Base-by-base conservation (phyloP, 2,888 invertebrate genomes). In the Machimus atricapillus region DNA sequence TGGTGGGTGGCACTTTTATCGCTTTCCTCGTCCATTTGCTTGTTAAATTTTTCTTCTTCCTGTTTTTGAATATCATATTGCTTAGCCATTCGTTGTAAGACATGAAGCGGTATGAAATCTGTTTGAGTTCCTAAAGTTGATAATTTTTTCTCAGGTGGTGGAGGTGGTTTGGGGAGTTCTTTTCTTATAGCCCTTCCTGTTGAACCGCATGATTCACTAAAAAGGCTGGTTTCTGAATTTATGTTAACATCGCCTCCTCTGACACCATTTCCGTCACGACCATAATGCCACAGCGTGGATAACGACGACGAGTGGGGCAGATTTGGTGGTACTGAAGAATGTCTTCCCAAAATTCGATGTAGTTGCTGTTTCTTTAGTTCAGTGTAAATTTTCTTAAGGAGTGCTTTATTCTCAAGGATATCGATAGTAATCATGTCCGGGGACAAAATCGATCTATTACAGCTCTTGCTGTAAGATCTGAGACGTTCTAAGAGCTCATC, bases 391-490 rank as follows among this genome's bases (percentile, higher is more conserved):
- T 90, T 90, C 43, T 96, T 96, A 85, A 97, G 93, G 37, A 96
- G 93, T 90, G 95, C 95, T 90, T 96, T 94, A 91, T 97, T 95
- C 12, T 95, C 95, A 85, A 97, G 92, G 83, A 97, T 93, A 90
- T 96, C 95, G 85, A 95, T 95, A 89, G 96, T 95, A 87, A 96
- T 95, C 91, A 94, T 94, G 89, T 96, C 95, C 87, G 95, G 93
- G 23, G 90, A 77, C 2, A 89, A 88, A 3, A 90, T 87, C 0
- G 89, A 87, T 73, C 88, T 88, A n/a, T 89, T 88, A 1, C 89
- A 86, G 8, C 89, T 66, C 58, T 85, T 74, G 8, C 56, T 85
- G 78, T 88, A 88, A 43, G 87, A 79, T 86, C 89, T 89, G 9
- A 92, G 87, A 14, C 90, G 90, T 74, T 90, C 89, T 19, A 91